phyloP scores from a whole-genome alignment of 2,797 vertebrate genomes.

The Xiphophorus birchmanni region DNA sequence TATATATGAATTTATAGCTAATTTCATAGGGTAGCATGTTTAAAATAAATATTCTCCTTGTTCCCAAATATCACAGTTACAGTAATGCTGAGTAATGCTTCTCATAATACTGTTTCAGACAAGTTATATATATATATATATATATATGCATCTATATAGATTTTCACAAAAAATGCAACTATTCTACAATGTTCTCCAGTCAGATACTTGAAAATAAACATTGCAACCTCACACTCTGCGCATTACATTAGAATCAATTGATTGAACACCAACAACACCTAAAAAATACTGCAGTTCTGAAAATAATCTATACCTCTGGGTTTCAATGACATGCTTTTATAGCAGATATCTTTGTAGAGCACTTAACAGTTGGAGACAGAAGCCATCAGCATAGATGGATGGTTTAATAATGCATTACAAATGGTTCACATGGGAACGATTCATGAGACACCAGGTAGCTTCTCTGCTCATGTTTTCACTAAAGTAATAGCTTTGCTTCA shows the following conservation, averaged over 20 bases:
- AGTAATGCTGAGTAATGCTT: background rate
- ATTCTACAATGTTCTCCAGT: background rate
- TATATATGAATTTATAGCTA: background rate
- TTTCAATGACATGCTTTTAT: slow-evolving; percentile 66
- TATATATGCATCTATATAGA: background rate
- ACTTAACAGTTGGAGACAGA: slow-evolving; percentile 59
- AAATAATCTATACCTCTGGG: slow-evolving; percentile 51
- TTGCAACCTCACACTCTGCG: slow-evolving; percentile 1
- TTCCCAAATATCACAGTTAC: background rate
- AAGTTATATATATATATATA: background rate
- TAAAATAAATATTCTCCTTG: background rate
- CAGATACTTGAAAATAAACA: background rate
- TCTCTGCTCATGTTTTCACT: slow-evolving; percentile 35
- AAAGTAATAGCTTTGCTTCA: slow-evolving; percentile 28
- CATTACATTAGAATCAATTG: slow-evolving; percentile 23
- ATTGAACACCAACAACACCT: background rate
- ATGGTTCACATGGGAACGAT: slow-evolving; percentile 55
- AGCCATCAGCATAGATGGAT: slow-evolving; percentile 66
- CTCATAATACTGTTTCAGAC: slow-evolving; percentile 9
- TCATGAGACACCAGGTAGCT: slow-evolving; percentile 37
- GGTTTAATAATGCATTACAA: slow-evolving; percentile 71
- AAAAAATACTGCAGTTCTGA: slow-evolving; percentile 10
- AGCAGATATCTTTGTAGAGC: slow-evolving; percentile 59
- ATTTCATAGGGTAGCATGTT: background rate
- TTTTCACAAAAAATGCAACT: background rate